These are phyloP conservation scores for Limnephilus auricula DNA, from an alignment of 2,888 invertebrate species.

Conservation along the genomic window DNA sequence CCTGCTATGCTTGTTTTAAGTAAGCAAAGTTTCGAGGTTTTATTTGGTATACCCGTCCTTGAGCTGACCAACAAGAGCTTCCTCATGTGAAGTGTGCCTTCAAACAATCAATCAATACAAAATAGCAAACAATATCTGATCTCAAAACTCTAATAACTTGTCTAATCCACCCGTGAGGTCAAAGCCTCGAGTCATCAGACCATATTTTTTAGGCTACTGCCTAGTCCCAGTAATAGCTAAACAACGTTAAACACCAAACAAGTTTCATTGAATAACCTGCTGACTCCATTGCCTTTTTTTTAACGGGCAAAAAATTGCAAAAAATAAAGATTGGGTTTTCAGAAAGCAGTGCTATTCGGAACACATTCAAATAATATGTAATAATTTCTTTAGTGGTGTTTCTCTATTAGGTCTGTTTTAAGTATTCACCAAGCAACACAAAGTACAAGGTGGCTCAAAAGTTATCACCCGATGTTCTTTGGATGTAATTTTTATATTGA, in stretches of 20 bases:
- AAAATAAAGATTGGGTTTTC: neutral
- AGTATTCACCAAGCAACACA: neutral
- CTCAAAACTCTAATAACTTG: neutral
- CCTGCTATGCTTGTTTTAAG: too few relatives aligned
- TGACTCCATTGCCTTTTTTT: neutral
- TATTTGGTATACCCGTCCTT: neutral
- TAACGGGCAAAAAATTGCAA: neutral
- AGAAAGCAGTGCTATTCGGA: neutral
- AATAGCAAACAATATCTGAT: neutral
- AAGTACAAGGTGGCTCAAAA: too few relatives aligned
- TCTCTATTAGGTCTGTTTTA: neutral
- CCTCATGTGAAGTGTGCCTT: neutral
- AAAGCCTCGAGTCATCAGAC: constrained; percentile 6
- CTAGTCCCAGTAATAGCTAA: neutral
- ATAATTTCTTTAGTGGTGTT: neutral
- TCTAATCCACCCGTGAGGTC: neutral
- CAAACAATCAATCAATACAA: neutral
- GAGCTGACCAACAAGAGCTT: neutral
- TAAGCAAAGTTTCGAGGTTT: neutral
- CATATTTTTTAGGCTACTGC: neutral
- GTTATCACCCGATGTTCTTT: too few relatives aligned
- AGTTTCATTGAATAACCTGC: constrained; percentile 20
- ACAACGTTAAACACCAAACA: neutral
- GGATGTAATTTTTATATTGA: too few relatives aligned
- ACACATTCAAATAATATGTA: neutral